Conservation (phyloP, 2,797 vertebrate genomes). For the Psittacula derbiana region DNA sequence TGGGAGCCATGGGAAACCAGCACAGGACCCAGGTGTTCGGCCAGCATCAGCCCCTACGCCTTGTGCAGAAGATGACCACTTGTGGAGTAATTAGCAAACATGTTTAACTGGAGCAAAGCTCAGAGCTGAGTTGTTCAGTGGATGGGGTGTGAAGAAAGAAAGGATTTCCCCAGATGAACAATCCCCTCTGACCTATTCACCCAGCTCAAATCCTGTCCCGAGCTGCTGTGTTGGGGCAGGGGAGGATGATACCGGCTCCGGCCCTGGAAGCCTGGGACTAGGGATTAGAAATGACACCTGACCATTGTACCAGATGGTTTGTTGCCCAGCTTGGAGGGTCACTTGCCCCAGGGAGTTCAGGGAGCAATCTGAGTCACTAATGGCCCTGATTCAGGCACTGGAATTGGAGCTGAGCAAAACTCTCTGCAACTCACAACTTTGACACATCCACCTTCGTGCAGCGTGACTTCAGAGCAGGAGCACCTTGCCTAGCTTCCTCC, state of each 20-base stretch:
- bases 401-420: not conserved
- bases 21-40: fast-evolving
- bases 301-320: fast-evolving
- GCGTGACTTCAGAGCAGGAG: not conserved
- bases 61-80: not conserved
- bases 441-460: not conserved
- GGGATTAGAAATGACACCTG: not conserved
- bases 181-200: not conserved
- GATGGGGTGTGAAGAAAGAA: not conserved
- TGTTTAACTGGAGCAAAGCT: not conserved
- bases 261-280: not conserved
- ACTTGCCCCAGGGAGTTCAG: not conserved
- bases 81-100: not conserved
- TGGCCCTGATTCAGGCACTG: not conserved
- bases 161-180: not conserved
- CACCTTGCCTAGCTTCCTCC: not conserved
- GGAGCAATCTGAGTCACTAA: not conserved
- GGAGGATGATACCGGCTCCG: not conserved
- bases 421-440: not conserved
- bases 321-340: not conserved
- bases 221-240: not conserved
- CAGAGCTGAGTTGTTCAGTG: not conserved
- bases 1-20: not conserved
- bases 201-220: not conserved
- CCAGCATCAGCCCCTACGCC: not conserved